phyloP scores from a whole-genome alignment of 2,113 vertebrate genomes.

The Bagarius yarrelli region DNA sequence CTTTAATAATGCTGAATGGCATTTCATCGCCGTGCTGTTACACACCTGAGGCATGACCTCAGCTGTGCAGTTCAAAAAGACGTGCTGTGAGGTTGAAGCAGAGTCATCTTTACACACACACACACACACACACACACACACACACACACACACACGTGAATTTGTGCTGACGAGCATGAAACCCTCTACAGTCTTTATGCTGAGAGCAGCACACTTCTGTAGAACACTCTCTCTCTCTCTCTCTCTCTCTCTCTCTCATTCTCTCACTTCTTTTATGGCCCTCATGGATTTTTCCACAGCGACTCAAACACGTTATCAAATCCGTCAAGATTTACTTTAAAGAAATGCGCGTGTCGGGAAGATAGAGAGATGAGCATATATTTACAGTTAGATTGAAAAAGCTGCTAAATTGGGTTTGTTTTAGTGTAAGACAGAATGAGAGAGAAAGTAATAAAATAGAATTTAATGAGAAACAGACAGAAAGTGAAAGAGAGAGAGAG shows the following conservation, averaged over 20 bases:
- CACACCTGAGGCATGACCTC: slow-evolving; percentile 4
- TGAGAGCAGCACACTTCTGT: slow-evolving; percentile 36
- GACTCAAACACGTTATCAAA: slow-evolving; percentile 27
- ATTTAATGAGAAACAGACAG: too few species aligned
- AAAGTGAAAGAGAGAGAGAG: too few species aligned
- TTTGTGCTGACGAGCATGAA: slow-evolving; percentile 34
- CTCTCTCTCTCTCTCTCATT: neutral
- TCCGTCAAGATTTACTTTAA: slow-evolving; percentile 21
- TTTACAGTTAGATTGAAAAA: neutral
- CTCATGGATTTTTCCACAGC: slow-evolving; percentile 31
- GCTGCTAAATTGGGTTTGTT: too few species aligned
- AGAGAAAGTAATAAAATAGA: too few species aligned
- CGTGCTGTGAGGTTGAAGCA: neutral
- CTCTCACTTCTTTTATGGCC: slow-evolving; percentile 23
- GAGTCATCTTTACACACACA: neutral
- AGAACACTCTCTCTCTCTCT: neutral
- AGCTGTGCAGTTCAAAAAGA: neutral
- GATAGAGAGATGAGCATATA: neutral
- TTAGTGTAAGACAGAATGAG: too few species aligned
- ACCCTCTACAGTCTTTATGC: slow-evolving; percentile 43
- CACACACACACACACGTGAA: neutral
- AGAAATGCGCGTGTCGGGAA: slow-evolving; percentile 21
- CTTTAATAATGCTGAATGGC: neutral
- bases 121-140: slow-evolving; percentile 19
- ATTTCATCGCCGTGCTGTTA: neutral